Conservation (phyloP, 2,113 vertebrate species). For the Callocephalon fimbriatum region DNA sequence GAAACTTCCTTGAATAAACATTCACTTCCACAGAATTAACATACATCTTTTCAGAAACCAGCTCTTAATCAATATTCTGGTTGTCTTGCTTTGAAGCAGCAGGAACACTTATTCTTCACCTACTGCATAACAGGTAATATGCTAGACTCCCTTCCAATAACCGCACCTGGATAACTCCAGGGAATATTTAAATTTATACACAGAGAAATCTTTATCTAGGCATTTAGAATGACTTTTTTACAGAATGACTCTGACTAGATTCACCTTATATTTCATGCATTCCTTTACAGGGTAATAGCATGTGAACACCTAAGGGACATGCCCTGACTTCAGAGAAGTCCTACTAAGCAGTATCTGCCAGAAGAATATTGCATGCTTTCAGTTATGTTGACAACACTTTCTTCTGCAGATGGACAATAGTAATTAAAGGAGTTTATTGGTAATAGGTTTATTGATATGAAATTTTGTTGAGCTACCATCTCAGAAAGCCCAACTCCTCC, state of each 20-base stretch:
- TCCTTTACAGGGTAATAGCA: neutral
- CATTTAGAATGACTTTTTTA: neutral
- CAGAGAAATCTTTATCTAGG: neutral
- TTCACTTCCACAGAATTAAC: conserved; percentile 7
- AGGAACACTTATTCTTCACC: neutral
- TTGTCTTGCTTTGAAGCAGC: neutral
- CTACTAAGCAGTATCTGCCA: neutral
- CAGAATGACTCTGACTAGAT: neutral
- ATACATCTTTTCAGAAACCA: neutral
- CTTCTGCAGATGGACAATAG: neutral
- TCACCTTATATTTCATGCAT: neutral
- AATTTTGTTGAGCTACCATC: neutral
- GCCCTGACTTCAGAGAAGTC: neutral
- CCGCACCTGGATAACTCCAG: neutral
- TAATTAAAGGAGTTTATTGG: neutral
- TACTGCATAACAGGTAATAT: neutral
- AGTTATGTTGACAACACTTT: neutral
- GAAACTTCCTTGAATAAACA: conserved; percentile 34
- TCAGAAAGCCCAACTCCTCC: neutral
- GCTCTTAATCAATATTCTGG: neutral
- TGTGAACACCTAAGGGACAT: neutral
- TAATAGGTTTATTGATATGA: too few relatives aligned
- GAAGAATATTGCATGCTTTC: neutral
- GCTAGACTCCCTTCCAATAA: neutral
- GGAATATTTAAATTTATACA: neutral